Evolutionary conservation across 2,888 invertebrate species (phyloP).

Genomic region (Seira musarum): DNA sequence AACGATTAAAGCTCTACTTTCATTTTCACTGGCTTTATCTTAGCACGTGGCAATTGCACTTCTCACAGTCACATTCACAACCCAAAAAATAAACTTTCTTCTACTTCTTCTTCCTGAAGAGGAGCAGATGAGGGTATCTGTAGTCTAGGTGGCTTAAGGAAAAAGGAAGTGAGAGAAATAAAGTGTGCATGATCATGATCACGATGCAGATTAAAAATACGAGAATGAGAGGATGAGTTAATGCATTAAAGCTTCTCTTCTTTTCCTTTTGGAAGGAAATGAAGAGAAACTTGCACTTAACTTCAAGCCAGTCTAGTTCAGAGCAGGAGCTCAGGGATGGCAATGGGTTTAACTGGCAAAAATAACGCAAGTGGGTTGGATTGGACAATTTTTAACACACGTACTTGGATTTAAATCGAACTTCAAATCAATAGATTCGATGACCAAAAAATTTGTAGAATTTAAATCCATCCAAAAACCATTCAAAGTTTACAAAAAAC

Average conservation of each 20-base stretch:
- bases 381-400: too few relatives aligned
- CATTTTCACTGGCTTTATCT: background rate
- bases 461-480: too few relatives aligned
- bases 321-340: too few relatives aligned
- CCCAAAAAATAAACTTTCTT: too few relatives aligned
- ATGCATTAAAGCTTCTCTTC: slow-evolving; percentile 18
- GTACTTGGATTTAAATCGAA: too few relatives aligned
- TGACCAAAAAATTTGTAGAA: too few relatives aligned
- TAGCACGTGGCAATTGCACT: slow-evolving; percentile 17
- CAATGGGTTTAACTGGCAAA: slow-evolving; percentile 36
- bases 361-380: background rate
- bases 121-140: too few relatives aligned
- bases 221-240: slow-evolving; percentile 24
- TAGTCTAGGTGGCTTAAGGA: background rate
- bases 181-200: background rate
- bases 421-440: too few relatives aligned
- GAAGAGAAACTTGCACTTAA: background rate
- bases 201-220: slow-evolving; percentile 23
- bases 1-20: slow-evolving; percentile 30
- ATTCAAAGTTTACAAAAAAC: too few relatives aligned
- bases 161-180: background rate
- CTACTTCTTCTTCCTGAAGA: too few relatives aligned
- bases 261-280: slow-evolving; percentile 7
- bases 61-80: too few relatives aligned
- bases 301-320: too few relatives aligned